Base-by-base conservation (phyloP, 2,113 vertebrate species). In the Anguilla rostrata region DNA sequence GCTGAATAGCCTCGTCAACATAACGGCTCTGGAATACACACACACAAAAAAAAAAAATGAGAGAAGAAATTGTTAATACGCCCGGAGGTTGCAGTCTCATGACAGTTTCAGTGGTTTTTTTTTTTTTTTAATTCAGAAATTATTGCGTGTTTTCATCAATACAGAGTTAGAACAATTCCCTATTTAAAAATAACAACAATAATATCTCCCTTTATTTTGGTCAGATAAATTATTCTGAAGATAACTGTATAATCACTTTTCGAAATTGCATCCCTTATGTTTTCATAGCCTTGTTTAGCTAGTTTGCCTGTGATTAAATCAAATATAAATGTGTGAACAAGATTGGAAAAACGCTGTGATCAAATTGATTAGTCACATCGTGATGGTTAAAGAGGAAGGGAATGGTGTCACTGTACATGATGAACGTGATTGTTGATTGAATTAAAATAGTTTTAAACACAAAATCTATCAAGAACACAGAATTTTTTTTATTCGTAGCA, bases 1-100 rank as follows among this genome's bases (percentile, higher is more conserved):
- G 95, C 96, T 99, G 97, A 99, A 99, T 93, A 99, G 95, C 89
- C 98, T 96, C 93, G 98, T 99, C 96, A 99, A 95, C 98, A 99
- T 99, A 92, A 92, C 96, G 93, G 92, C 97, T 90, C 90, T 91
- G 88, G 1, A 84, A 92, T 86, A 90, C 92, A 94, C 91, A 84
- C 86, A 85, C 43, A 84, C 46, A 84, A 82, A 46, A 34, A 56
- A 8, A 83, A 56, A n/a, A 49, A 53, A 53, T n/a, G 16, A 16
- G 43, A 29, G 8, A 57, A 57, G 26, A 57, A 39, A 7, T 14
- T 9, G 26, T 40, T 84, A 41, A 56, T 41, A 43, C 53, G 66
- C 53, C 41, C n/a, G 41, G 66, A 79, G 34, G 60, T 60, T 75
- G 22, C 39, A 12, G 71, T 34, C 63, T 40, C n/a, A 84, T 49